A percentile compares a stretch with the other conserved stretches of the same genome.
Evolutionary conservation across 35 echinoderm and acorn worm species (phyloP).

Genomic region (Patiria miniata): DNA sequence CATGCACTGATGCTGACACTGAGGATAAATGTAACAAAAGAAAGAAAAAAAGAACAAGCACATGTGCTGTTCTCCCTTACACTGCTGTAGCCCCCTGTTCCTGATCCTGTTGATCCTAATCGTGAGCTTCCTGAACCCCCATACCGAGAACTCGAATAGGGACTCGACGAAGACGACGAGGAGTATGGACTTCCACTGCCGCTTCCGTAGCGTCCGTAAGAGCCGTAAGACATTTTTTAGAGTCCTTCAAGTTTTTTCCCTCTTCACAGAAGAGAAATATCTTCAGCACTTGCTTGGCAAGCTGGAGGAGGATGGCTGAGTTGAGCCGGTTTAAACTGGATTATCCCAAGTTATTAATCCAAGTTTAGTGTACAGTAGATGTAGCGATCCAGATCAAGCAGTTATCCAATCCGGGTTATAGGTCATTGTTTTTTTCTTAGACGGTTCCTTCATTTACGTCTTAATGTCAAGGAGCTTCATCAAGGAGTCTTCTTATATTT

Average conservation of each 20-base stretch:
- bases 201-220: conserved; percentile 31
- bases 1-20: too few relatives aligned
- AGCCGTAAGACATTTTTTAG: conserved; percentile 46
- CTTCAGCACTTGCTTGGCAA: neutral
- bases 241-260: neutral
- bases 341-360: neutral
- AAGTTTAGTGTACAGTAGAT: too few relatives aligned
- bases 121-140: conserved; percentile 20
- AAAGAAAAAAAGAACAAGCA: neutral
- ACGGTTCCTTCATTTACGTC: too few relatives aligned
- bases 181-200: neutral
- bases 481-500: too few relatives aligned
- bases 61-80: neutral
- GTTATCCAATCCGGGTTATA: conserved; percentile 7
- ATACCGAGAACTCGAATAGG: conserved; percentile 31
- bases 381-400: neutral
- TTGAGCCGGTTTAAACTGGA: too few relatives aligned
- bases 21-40: too few relatives aligned
- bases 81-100: neutral
- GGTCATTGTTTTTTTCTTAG: neutral
- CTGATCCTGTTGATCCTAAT: conserved; percentile 11
- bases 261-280: conserved; percentile 14
- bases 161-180: neutral
- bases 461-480: too few relatives aligned
- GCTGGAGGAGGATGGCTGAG: too few relatives aligned